Evolutionary conservation across 2,797 vertebrate species (phyloP).

Genomic region (Anas georgica): DNA sequence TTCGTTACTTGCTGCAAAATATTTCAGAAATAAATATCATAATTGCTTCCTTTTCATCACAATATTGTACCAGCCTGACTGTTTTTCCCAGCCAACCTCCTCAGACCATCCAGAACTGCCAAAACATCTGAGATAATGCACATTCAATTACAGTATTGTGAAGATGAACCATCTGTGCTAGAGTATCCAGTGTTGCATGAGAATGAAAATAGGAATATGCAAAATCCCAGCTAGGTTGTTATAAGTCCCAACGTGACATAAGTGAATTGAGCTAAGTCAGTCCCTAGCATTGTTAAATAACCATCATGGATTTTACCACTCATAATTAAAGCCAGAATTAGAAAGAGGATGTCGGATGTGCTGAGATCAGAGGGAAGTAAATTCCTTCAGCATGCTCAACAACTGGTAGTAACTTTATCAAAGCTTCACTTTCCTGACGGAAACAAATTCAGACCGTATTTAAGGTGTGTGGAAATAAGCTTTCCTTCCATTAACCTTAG

Average conservation of each 20-base stretch:
- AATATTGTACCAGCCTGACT: slow-evolving; percentile 31
- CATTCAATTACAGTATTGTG: slow-evolving; percentile 15
- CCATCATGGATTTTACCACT: neutral
- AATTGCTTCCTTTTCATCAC: slow-evolving; percentile 40
- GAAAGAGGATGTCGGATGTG: neutral
- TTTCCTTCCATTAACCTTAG: neutral
- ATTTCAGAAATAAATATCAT: slow-evolving; percentile 25
- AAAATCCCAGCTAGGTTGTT: neutral
- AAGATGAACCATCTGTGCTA: slow-evolving; percentile 57
- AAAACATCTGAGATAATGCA: slow-evolving; percentile 37
- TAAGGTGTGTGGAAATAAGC: neutral
- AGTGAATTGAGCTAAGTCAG: neutral
- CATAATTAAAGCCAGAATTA: neutral
- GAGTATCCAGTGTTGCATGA: neutral
- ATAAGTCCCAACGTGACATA: neutral
- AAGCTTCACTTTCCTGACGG: neutral
- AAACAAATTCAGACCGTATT: neutral
- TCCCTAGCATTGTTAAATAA: neutral
- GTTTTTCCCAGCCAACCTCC: slow-evolving; percentile 21
- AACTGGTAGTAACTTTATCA: neutral
- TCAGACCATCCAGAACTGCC: slow-evolving; percentile 15
- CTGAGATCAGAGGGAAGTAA: neutral
- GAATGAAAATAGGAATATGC: neutral
- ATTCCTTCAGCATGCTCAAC: neutral
- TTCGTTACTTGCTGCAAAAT: neutral